Conservation (phyloP, 1,140 invertebrate genomes). For the Drosophila suzukii region DNA sequence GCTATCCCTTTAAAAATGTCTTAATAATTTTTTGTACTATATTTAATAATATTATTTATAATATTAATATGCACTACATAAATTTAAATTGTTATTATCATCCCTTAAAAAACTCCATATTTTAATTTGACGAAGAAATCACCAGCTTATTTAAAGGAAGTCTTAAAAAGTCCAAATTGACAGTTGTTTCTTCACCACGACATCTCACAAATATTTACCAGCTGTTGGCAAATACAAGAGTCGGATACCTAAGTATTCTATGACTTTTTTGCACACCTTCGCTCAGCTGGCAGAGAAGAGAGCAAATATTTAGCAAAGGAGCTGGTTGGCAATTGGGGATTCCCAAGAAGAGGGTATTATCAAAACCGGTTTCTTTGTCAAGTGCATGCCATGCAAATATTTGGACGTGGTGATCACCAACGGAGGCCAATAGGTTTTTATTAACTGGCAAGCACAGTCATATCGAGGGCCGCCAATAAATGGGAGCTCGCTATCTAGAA, state of each 20-base stretch:
- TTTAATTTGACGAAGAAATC: background rate
- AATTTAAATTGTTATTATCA: too few species aligned
- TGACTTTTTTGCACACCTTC: slow-evolving; percentile 3
- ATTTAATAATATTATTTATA: too few species aligned
- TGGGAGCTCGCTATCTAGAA: slow-evolving; percentile 22
- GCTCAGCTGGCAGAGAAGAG: background rate
- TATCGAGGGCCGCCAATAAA: slow-evolving; percentile 21
- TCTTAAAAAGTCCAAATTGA: slow-evolving; percentile 8
- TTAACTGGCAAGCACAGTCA: slow-evolving; percentile 24
- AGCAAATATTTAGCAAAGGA: slow-evolving; percentile 30
- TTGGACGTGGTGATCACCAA: slow-evolving; percentile 17
- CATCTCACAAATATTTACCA: slow-evolving; percentile 20
- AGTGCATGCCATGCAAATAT: slow-evolving; percentile 46
- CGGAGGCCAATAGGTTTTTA: slow-evolving; percentile 28
- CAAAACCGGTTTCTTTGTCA: slow-evolving; percentile 33
- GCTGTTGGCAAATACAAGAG: slow-evolving; percentile 16
- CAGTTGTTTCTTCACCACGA: background rate
- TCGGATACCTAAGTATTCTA: background rate
- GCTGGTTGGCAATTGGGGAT: background rate
- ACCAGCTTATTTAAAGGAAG: background rate
- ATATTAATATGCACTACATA: too few species aligned
- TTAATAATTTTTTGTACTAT: too few species aligned
- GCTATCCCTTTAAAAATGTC: background rate
- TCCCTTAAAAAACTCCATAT: too few species aligned
- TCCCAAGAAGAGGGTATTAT: slow-evolving; percentile 4